Evolutionary conservation across 2,797 vertebrate species (phyloP).

Genomic region (Cyclopterus lumpus): DNA sequence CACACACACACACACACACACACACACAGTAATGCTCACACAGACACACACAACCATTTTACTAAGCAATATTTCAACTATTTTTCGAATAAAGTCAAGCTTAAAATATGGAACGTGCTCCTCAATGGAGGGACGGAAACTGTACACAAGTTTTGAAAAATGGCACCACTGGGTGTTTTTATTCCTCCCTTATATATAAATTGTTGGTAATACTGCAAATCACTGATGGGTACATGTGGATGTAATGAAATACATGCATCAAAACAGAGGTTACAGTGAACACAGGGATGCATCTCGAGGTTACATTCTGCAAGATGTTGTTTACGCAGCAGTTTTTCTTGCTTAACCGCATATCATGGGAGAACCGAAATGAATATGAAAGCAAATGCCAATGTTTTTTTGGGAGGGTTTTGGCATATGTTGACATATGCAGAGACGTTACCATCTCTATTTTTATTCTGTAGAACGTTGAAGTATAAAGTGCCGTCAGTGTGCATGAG

Average conservation of each 20-base stretch:
- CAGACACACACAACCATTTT: slow-evolving; percentile 28
- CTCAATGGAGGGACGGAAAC: slow-evolving; percentile 15
- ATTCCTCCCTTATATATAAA: slow-evolving; percentile 30
- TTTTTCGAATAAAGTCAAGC: slow-evolving; percentile 30
- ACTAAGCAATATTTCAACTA: slow-evolving; percentile 21
- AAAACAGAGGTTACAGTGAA: slow-evolving; percentile 36
- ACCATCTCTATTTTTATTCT: slow-evolving; percentile 54
- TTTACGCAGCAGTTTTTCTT: slow-evolving; percentile 39
- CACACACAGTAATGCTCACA: background rate
- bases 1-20: slow-evolving; percentile 8
- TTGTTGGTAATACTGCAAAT: slow-evolving; percentile 42
- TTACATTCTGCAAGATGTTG: slow-evolving; percentile 37
- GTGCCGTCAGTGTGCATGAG: slow-evolving; percentile 8
- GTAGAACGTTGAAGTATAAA: slow-evolving; percentile 5
- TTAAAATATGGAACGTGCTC: slow-evolving; percentile 22
- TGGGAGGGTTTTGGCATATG: slow-evolving; percentile 27
- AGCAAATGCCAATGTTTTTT: slow-evolving; percentile 60
- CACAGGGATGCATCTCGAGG: slow-evolving; percentile 26
- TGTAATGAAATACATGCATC: slow-evolving; percentile 61
- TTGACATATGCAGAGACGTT: slow-evolving; percentile 58
- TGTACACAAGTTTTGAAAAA: slow-evolving; percentile 34
- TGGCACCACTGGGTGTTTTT: slow-evolving; percentile 24
- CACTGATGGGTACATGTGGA: slow-evolving; percentile 36
- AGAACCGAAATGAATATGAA: slow-evolving; percentile 64
- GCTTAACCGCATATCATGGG: slow-evolving; percentile 43